phyloP scores from a whole-genome alignment of 2,113 vertebrate species.

The Scartelaos histophorus region DNA sequence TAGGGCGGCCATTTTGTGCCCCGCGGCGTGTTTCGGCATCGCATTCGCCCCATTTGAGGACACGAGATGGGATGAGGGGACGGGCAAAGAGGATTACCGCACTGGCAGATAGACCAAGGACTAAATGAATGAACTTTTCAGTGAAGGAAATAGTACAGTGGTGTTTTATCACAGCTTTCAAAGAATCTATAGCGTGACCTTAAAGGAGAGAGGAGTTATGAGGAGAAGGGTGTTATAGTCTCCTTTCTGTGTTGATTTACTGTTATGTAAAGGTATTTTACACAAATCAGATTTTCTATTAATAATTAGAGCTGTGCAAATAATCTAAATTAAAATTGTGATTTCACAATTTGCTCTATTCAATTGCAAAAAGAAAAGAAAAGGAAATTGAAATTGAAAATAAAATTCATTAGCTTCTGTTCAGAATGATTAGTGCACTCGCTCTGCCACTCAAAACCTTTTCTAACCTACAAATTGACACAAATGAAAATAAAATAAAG shows the following conservation, averaged over 20 bases:
- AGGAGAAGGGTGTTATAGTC: neutral
- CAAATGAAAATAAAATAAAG: no score
- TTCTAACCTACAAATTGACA: no score
- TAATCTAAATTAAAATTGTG: no score
- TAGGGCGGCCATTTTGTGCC: constrained; percentile 47
- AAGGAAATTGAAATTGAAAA: neutral
- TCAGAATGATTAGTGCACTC: no score
- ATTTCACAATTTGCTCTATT: no score
- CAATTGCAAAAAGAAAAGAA: no score
- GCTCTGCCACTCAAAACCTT: neutral
- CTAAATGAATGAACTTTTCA: constrained; percentile 34
- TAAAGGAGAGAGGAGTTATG: neutral
- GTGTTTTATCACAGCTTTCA: constrained; percentile 9
- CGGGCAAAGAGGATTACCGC: constrained; percentile 44
- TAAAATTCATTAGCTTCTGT: neutral
- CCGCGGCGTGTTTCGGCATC: constrained; percentile 1
- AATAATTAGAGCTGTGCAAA: no score
- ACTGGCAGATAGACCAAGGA: constrained; percentile 22
- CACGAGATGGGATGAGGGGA: constrained; percentile 26
- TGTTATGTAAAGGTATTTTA: no score
- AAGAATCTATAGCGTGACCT: constrained; percentile 24
- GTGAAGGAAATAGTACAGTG: constrained; percentile 7
- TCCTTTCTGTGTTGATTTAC: no score
- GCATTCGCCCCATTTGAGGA: constrained; percentile 15
- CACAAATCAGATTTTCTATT: no score